Conservation (phyloP, 2,113 vertebrate species). For the Gobius niger region DNA sequence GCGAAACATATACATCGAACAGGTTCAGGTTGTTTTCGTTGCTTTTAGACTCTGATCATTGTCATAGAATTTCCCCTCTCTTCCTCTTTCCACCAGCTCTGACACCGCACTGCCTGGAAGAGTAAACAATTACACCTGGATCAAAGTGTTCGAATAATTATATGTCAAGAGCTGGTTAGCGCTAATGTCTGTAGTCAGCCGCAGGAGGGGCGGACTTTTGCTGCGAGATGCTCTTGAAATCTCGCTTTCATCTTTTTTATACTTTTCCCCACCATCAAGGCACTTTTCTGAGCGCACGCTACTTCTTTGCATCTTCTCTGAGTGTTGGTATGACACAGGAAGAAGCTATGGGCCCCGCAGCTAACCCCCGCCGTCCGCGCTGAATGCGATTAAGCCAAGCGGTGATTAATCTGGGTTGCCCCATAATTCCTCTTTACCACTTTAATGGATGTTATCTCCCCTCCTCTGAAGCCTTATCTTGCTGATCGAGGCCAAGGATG, state of each 20-base stretch:
- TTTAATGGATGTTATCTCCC: slow-evolving; percentile 80
- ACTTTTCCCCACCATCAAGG: slow-evolving; percentile 44
- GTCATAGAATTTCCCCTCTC: slow-evolving; percentile 24
- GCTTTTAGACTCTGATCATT: slow-evolving; percentile 37
- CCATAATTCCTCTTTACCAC: slow-evolving; percentile 79
- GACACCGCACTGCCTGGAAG: slow-evolving; percentile 45
- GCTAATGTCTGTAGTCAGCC: slow-evolving; percentile 60
- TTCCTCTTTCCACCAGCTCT: slow-evolving; percentile 9
- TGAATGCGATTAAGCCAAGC: slow-evolving; percentile 73
- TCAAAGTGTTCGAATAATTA: slow-evolving; percentile 64
- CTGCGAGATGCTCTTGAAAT: slow-evolving; percentile 47
- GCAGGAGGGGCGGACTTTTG: slow-evolving; percentile 44
- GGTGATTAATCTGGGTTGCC: slow-evolving; percentile 78
- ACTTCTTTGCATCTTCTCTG: slow-evolving; percentile 33
- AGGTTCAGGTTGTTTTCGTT: slow-evolving; percentile 9
- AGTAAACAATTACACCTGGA: slow-evolving; percentile 68
- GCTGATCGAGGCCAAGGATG: slow-evolving; percentile 73
- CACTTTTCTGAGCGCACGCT: slow-evolving; percentile 41
- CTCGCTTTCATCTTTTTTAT: slow-evolving; percentile 63
- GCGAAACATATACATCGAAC: slow-evolving; percentile 22
- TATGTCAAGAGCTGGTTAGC: slow-evolving; percentile 57
- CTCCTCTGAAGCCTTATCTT: slow-evolving; percentile 78
- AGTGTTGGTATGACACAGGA: slow-evolving; percentile 61
- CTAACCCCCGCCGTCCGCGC: slow-evolving; percentile 58
- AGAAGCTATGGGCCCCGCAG: slow-evolving; percentile 60